phyloP scores from a whole-genome alignment of 2,888 invertebrate species.

The Agrochola litura region DNA sequence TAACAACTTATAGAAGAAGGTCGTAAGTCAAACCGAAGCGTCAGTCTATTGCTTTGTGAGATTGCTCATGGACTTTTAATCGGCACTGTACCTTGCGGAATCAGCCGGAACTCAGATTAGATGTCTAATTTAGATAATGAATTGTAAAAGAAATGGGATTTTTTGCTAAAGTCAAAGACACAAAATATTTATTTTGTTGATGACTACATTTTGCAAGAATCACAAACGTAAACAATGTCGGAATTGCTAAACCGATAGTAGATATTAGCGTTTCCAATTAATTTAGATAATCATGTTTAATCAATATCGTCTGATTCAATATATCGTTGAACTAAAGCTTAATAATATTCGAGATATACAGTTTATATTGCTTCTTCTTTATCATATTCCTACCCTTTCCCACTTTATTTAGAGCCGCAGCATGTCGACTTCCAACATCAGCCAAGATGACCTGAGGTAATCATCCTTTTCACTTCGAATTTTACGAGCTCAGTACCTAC shows the following conservation, averaged over 20 bases:
- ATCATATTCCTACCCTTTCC: not conserved
- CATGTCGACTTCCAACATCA: not conserved
- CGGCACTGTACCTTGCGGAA: conserved; percentile 2
- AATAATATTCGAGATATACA: not conserved
- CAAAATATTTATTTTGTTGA: not conserved
- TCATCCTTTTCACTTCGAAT: not conserved
- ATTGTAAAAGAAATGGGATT: not conserved
- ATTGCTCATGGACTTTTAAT: too few species aligned
- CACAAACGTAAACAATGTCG: not conserved
- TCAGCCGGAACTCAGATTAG: conserved; percentile 33
- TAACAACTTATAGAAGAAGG: too few species aligned
- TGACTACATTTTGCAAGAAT: not conserved
- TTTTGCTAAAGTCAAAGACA: not conserved
- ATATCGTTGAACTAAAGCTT: conserved; percentile 8
- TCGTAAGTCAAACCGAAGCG: too few species aligned
- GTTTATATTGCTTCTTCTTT: not conserved
- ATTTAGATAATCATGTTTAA: conserved; percentile 23
- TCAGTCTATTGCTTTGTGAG: too few species aligned
- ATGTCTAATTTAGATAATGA: conserved; percentile 28
- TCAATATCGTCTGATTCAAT: not conserved
- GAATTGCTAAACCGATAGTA: conserved; percentile 23
- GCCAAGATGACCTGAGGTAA: too few species aligned
- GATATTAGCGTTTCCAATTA: conserved; percentile 11
- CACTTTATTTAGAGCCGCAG: not conserved
- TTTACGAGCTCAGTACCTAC: not conserved